phyloP scores from a whole-genome alignment of 2,888 invertebrate genomes.

The Campaea margaritaria region DNA sequence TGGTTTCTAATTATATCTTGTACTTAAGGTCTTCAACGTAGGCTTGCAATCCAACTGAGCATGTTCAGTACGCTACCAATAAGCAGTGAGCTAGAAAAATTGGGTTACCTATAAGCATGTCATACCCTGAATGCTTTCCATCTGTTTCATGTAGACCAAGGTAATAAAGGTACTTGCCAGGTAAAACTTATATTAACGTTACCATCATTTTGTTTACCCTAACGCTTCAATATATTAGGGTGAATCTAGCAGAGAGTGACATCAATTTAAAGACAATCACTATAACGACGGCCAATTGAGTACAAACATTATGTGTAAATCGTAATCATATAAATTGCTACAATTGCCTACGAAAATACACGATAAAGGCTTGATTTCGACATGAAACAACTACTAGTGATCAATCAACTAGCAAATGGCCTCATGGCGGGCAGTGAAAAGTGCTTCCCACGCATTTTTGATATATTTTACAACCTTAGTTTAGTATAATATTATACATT shows the following conservation, averaged over 20 bases:
- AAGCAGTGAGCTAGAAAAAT: no score
- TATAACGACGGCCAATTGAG: constrained; percentile 60
- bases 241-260: constrained; percentile 58
- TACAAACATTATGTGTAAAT: constrained; percentile 69
- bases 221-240: constrained; percentile 37
- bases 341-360: constrained; percentile 61
- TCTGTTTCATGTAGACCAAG: no score
- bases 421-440: constrained; percentile 1
- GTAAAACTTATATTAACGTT: no score
- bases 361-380: constrained; percentile 62
- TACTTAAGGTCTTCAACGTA: no score
- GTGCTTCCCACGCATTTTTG: constrained; percentile 14
- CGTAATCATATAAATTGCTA: constrained; percentile 69
- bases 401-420: constrained; percentile 50
- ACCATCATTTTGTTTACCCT: no score
- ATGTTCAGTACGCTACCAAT: no score
- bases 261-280: constrained; percentile 75
- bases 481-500: no score
- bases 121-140: neutral
- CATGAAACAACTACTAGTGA: constrained; percentile 52
- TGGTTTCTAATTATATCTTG: no score
- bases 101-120: neutral
- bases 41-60: no score
- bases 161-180: no score
- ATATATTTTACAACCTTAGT: neutral